These are phyloP conservation scores for Helarctos malayanus DNA, from an alignment of 2,797 vertebrate species.

Conservation along the genomic window DNA sequence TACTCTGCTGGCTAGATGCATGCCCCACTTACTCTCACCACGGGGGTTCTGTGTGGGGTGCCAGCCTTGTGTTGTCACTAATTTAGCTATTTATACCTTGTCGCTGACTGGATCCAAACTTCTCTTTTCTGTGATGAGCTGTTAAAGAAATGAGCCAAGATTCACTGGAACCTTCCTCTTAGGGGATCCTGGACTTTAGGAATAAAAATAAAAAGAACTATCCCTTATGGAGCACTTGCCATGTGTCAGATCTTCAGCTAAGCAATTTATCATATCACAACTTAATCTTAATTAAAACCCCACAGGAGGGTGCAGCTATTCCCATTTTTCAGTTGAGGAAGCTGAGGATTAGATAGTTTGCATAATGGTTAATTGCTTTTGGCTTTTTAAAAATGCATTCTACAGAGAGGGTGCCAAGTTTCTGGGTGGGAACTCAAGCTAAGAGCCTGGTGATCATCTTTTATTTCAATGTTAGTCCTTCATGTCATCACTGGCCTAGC, in stretches of 20 bases:
- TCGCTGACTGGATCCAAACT: background rate
- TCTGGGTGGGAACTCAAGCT: slow-evolving; percentile 67
- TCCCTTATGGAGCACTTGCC: background rate
- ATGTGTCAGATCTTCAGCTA: background rate
- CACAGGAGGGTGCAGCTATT: background rate
- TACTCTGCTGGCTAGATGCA: background rate
- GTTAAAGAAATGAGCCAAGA: background rate
- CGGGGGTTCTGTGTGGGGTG: background rate
- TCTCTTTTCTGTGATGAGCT: background rate
- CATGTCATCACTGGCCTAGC: background rate
- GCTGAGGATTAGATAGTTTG: slow-evolving; percentile 2
- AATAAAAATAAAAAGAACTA: background rate
- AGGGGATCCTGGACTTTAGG: background rate
- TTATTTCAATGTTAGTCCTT: background rate
- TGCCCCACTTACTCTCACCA: background rate
- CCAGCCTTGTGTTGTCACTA: background rate
- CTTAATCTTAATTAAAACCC: background rate
- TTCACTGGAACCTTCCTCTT: background rate
- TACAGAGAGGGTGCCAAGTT: slow-evolving; percentile 48
- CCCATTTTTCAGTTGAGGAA: slow-evolving; percentile 53
- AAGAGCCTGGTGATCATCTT: background rate
- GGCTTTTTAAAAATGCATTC: background rate
- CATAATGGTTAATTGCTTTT: slow-evolving; percentile 46
- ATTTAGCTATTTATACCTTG: background rate
- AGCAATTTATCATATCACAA: background rate